These are phyloP conservation scores for Cheilosia vernalis DNA, from an alignment of 2,888 invertebrate species.

Conservation along the genomic window DNA sequence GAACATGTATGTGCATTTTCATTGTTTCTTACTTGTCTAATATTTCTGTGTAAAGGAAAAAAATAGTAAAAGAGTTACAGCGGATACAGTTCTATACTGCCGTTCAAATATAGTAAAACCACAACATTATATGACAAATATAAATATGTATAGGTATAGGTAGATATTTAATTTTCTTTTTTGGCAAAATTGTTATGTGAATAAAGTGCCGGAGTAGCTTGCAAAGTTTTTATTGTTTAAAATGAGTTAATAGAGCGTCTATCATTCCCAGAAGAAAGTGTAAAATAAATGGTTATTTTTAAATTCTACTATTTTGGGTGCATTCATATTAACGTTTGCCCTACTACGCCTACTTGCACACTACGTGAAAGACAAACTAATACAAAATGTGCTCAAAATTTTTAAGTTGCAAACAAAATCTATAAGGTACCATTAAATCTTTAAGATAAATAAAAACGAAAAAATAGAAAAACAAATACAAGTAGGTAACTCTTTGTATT, in stretches of 20 bases:
- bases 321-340: conserved; percentile 27
- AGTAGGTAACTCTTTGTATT: background rate
- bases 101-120: conserved; percentile 1
- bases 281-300: conserved; percentile 5
- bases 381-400: conserved; percentile 22
- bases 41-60: conserved; percentile 15
- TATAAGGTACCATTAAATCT: background rate
- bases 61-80: conserved; percentile 15
- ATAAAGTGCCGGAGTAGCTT: conserved; percentile 39
- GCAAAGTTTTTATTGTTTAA: conserved; percentile 2
- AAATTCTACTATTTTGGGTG: conserved; percentile 31
- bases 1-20: conserved; percentile 54
- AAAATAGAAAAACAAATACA: background rate
- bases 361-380: conserved; percentile 34
- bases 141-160: background rate
- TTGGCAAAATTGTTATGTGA: conserved; percentile 4
- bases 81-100: conserved; percentile 6
- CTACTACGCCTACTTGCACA: conserved; percentile 20
- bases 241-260: background rate
- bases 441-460: background rate
- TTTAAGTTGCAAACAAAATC: conserved; percentile 6
- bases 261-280: conserved; percentile 29
- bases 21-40: conserved; percentile 7
- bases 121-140: background rate
- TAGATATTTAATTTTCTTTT: background rate